phyloP scores from a whole-genome alignment of 2,113 vertebrate species.

The Charadrius vociferus region DNA sequence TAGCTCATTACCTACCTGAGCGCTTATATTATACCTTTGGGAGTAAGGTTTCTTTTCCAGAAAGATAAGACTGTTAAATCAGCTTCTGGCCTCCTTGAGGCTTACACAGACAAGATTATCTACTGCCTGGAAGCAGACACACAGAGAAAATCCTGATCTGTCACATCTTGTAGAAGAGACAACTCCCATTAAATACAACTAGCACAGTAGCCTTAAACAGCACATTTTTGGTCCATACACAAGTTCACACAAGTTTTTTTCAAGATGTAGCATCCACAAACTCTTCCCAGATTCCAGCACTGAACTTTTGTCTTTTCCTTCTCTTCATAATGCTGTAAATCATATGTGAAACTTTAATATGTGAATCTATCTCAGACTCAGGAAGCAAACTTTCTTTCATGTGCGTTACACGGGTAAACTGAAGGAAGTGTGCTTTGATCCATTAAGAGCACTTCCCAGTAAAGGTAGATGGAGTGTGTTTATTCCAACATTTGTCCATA shows the following conservation, averaged over 20 bases:
- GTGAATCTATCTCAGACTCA: neutral
- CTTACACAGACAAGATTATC: neutral
- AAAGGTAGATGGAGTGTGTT: neutral
- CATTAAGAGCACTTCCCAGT: neutral
- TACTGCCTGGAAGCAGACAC: neutral
- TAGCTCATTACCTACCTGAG: neutral
- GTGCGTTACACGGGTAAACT: neutral
- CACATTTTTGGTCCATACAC: neutral
- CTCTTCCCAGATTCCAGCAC: neutral
- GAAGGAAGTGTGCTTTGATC: neutral
- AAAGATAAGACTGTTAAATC: neutral
- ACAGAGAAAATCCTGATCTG: neutral
- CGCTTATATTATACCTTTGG: neutral
- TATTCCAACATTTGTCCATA: neutral
- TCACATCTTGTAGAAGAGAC: neutral
- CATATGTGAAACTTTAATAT: accelerated
- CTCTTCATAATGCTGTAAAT: neutral
- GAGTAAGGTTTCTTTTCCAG: neutral
- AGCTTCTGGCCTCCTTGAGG: neutral
- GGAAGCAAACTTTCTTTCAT: neutral
- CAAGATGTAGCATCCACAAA: neutral
- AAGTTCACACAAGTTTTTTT: neutral
- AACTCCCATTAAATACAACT: neutral
- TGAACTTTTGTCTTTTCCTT: neutral
- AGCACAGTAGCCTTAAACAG: neutral